These are phyloP conservation scores for Alentia gelatinosa DNA, from an alignment of 2,888 invertebrate species.

Conservation along the genomic window DNA sequence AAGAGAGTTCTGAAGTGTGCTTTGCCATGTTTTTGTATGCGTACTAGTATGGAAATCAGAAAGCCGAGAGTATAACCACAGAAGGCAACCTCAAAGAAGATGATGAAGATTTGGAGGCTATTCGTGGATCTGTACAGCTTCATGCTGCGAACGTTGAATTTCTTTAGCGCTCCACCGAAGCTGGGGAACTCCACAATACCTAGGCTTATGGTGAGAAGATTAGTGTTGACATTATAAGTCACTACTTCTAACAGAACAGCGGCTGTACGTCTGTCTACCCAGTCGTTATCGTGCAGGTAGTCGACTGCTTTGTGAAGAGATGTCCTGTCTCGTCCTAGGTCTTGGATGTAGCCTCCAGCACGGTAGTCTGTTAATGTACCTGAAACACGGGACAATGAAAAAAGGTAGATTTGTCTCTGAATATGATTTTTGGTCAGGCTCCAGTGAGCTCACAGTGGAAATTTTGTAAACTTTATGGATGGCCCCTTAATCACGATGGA, in stretches of 20 bases:
- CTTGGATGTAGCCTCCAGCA: slow-evolving; percentile 27
- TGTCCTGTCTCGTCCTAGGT: neutral
- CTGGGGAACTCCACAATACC: slow-evolving; percentile 36
- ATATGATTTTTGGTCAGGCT: no score
- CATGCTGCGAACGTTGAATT: neutral
- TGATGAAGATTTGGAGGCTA: slow-evolving; percentile 46
- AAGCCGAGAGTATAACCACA: slow-evolving; percentile 53
- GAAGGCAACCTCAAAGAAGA: slow-evolving; percentile 54
- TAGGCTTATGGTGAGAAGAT: slow-evolving; percentile 24
- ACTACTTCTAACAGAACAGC: slow-evolving; percentile 39
- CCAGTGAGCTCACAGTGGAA: no score
- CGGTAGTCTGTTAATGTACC: slow-evolving; percentile 2
- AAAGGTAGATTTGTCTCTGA: no score
- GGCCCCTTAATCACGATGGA: no score
- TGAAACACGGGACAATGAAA: no score
- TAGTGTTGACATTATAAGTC: slow-evolving; percentile 51
- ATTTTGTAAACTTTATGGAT: no score
- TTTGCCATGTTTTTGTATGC: neutral
- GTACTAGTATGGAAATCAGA: slow-evolving; percentile 5
- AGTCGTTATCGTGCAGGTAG: neutral
- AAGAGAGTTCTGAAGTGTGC: neutral
- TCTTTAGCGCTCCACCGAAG: neutral
- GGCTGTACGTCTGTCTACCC: slow-evolving; percentile 37
- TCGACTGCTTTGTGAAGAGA: neutral
- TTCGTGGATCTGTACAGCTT: slow-evolving; percentile 50